These are phyloP conservation scores for Heteropelma amictum DNA, from an alignment of 2,888 invertebrate genomes.

Conservation along the genomic window DNA sequence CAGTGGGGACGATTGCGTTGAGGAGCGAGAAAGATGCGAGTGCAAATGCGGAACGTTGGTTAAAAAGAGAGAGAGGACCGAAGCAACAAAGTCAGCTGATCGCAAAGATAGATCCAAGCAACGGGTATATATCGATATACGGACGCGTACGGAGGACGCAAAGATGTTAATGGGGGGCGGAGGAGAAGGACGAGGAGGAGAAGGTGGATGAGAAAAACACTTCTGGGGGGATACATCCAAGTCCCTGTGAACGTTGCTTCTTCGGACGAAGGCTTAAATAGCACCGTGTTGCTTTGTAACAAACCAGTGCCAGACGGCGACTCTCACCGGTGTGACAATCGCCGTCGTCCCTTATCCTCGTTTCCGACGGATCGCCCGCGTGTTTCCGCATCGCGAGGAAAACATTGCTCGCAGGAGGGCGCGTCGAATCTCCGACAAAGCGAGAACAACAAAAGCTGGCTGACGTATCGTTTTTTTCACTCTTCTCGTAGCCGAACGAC, in stretches of 20 bases:
- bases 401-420: no score
- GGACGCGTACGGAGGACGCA: neutral
- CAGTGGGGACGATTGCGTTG: no score
- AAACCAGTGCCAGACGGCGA: constrained; percentile 72
- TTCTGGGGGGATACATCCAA: neutral
- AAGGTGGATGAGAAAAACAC: constrained; percentile 14
- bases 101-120: constrained; percentile 63
- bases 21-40: no score
- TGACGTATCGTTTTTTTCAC: no score
- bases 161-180: neutral
- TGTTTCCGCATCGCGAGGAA: no score
- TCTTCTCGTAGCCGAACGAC: no score
- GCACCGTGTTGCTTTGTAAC: constrained; percentile 68
- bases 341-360: constrained; percentile 41
- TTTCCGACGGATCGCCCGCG: neutral
- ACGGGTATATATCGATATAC: no score
- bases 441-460: no score
- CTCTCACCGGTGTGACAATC: constrained; percentile 61
- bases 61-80: neutral
- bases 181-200: neutral
- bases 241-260: constrained; percentile 30
- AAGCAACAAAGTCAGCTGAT: constrained; percentile 73
- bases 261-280: constrained; percentile 75
- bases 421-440: no score
- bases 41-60: no score